These are phyloP conservation scores for Nycteola revayana DNA, from an alignment of 2,888 invertebrate genomes.

Conservation along the genomic window DNA sequence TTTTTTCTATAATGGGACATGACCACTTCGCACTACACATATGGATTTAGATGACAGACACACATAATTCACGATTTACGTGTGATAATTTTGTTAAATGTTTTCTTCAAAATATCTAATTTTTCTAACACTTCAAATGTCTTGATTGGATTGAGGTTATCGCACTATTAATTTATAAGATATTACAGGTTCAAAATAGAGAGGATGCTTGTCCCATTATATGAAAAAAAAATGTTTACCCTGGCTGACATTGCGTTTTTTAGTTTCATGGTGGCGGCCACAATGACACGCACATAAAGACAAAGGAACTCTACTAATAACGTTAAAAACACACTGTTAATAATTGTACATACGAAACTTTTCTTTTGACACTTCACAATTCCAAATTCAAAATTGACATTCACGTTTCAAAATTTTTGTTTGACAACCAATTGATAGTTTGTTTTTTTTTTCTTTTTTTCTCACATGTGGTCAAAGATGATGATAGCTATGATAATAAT, in stretches of 20 bases:
- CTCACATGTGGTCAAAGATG: conserved; percentile 18
- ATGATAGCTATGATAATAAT: conserved; percentile 16
- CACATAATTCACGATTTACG: conserved; percentile 6
- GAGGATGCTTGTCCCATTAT: conserved; percentile 39
- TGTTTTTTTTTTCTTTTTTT: not conserved
- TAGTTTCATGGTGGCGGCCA: conserved; percentile 7
- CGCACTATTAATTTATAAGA: conserved; percentile 1
- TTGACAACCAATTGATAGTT: not conserved
- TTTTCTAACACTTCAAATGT: no score
- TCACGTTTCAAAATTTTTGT: not conserved
- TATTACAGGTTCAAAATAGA: conserved; percentile 27
- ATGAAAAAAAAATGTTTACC: conserved; percentile 39
- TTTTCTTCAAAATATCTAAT: no score
- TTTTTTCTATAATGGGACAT: conserved; percentile 65
- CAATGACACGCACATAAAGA: conserved; percentile 1
- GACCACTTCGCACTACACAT: conserved; percentile 28
- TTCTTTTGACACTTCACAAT: conserved; percentile 5
- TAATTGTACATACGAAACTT: conserved; percentile 18
- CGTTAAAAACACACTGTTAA: conserved; percentile 27
- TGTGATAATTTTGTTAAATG: no score
- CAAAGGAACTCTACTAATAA: conserved; percentile 13
- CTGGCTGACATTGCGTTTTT: conserved; percentile 9
- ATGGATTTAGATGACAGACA: conserved; percentile 19
- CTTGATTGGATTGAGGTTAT: not conserved
- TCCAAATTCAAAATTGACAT: conserved; percentile 16